Evolutionary conservation across 2,113 vertebrate species (phyloP).

Genomic region (Hiodon tergisus): DNA sequence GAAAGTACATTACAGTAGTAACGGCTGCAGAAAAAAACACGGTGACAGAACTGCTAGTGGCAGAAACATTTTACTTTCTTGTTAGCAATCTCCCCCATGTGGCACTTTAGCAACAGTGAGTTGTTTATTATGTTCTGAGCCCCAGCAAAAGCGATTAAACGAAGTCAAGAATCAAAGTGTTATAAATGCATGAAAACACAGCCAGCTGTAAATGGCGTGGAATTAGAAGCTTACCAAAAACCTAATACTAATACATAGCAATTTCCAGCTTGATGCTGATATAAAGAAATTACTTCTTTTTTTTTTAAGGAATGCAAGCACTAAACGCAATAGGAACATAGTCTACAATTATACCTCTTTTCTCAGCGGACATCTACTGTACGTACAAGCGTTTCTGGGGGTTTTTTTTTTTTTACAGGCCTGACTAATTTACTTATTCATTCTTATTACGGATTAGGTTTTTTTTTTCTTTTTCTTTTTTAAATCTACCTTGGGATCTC

Average conservation of each 20-base stretch:
- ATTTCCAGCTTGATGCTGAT: conserved; percentile 96
- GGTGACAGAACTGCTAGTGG: conserved; percentile 83
- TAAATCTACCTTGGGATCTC: conserved; percentile 31
- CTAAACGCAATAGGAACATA: conserved; percentile 62
- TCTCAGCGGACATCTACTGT: conserved; percentile 50
- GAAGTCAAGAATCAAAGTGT: conserved; percentile 96
- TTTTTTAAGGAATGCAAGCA: conserved; percentile 71
- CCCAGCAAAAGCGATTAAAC: conserved; percentile 97
- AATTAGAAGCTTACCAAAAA: conserved; percentile 95
- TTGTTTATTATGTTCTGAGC: conserved; percentile 98
- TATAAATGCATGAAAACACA: conserved; percentile 99
- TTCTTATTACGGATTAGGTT: conserved; percentile 50
- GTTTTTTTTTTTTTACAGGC: conserved; percentile 44
- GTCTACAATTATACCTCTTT: conserved; percentile 56
- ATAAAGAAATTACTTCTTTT: conserved; percentile 76
- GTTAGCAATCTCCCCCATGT: conserved; percentile 93
- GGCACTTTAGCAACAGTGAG: conserved; percentile 88
- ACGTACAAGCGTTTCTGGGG: background rate
- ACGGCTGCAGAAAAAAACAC: conserved; percentile 90
- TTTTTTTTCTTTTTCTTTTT: conserved; percentile 49
- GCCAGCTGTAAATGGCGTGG: conserved; percentile 95
- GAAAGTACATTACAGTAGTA: conserved; percentile 81
- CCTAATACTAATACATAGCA: conserved; percentile 95
- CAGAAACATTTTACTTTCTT: conserved; percentile 92
- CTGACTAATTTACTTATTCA: conserved; percentile 61